Conservation (phyloP, 1,140 invertebrate genomes). For the Bombus soroeensis region DNA sequence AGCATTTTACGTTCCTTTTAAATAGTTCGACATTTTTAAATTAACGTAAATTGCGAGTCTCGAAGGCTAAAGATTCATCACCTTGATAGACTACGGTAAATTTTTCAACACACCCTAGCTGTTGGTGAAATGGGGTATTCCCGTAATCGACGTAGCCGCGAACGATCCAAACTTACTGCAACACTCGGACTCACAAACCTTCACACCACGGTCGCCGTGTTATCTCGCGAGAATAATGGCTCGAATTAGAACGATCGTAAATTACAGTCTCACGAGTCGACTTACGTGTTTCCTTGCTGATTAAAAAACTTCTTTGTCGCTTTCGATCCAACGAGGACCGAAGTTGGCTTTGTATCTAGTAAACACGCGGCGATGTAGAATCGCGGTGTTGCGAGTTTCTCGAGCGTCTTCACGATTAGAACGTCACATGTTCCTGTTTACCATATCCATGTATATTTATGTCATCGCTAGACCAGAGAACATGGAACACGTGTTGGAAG, state of each 20-base stretch:
- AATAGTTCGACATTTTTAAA: neutral
- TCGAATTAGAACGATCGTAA: constrained; percentile 36
- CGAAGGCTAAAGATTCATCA: constrained; percentile 3
- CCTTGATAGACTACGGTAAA: neutral
- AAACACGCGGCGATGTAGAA: constrained; percentile 31
- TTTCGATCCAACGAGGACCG: neutral
- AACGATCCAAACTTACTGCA: constrained; percentile 18
- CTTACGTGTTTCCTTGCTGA: neutral
- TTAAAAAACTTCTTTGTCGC: constrained; percentile 39
- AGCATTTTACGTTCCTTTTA: neutral
- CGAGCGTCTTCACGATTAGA: constrained; percentile 49
- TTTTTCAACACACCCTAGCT: neutral
- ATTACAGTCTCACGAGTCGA: neutral
- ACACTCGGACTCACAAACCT: neutral
- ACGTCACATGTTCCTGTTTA: constrained; percentile 61
- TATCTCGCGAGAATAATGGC: constrained; percentile 32
- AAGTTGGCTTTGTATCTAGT: neutral
- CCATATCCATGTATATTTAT: constrained; percentile 70
- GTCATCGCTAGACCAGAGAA: constrained; percentile 1
- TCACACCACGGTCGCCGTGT: neutral
- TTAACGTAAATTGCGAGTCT: neutral
- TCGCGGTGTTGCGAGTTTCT: neutral
- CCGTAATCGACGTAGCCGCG: constrained; percentile 27
- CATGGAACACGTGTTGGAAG: constrained; percentile 53
- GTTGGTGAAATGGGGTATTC: neutral